Conservation (phyloP, 2,888 invertebrate species). For the Cabera pusaria region DNA sequence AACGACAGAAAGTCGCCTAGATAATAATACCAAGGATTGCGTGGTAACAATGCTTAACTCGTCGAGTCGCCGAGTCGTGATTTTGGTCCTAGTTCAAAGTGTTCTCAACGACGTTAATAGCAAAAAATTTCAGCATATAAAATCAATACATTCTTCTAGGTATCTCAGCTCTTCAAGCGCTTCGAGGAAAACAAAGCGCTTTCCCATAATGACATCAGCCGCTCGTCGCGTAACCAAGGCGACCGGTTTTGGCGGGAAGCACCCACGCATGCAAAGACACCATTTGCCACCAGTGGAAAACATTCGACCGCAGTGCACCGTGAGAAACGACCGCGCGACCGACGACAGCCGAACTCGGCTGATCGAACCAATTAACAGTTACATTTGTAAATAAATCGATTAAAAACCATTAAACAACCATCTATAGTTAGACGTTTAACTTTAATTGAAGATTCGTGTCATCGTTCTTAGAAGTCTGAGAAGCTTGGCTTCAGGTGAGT, state of each 20-base stretch:
- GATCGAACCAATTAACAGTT: constrained; percentile 56
- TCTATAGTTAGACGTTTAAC: constrained; percentile 10
- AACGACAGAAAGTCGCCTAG: too few species aligned
- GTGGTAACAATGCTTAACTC: too few species aligned
- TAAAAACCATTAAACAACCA: constrained; percentile 13
- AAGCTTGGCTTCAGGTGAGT: constrained; percentile 13
- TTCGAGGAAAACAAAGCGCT: constrained; percentile 11
- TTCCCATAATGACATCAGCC: constrained; percentile 30
- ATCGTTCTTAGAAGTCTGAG: constrained; percentile 7
- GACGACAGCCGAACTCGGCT: constrained; percentile 70
- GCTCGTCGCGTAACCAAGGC: constrained; percentile 63
- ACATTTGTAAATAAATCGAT: constrained; percentile 12
- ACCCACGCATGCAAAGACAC: constrained; percentile 46
- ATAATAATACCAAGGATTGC: too few species aligned
- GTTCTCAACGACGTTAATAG: too few species aligned
- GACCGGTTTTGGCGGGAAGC: constrained; percentile 77
- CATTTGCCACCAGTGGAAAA: constrained; percentile 38
- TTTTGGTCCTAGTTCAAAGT: too few species aligned
- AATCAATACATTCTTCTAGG: too few species aligned
- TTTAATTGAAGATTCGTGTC: constrained; percentile 6
- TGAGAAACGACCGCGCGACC: constrained; percentile 66
- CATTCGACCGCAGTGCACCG: constrained; percentile 81
- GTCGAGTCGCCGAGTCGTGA: too few species aligned
- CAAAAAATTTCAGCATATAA: too few species aligned
- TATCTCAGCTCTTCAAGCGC: too few species aligned